Conservation (phyloP, 2,888 invertebrate genomes). For the Tinea semifulvella region DNA sequence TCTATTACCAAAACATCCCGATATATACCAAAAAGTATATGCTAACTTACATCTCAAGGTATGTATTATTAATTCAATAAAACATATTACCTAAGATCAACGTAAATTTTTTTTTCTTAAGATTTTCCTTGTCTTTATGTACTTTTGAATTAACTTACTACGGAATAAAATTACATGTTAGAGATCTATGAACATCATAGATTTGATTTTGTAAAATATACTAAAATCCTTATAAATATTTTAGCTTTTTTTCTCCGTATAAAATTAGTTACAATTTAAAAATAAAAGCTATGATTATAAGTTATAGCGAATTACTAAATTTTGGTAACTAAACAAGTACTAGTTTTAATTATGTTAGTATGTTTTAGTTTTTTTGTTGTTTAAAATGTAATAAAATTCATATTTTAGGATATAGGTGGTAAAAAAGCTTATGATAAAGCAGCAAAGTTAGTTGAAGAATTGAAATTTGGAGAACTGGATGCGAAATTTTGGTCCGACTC, state of each 20-base stretch:
- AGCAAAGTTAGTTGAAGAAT: slow-evolving; percentile 42
- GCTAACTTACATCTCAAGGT: slow-evolving; percentile 57
- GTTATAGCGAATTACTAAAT: too few relatives aligned
- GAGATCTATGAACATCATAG: too few relatives aligned
- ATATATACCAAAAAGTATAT: slow-evolving; percentile 51
- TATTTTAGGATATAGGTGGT: slow-evolving; percentile 54
- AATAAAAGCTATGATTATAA: too few relatives aligned
- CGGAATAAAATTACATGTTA: too few relatives aligned
- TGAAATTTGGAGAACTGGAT: slow-evolving; percentile 55
- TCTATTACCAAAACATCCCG: slow-evolving; percentile 62
- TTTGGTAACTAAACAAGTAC: too few relatives aligned
- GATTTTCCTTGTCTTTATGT: too few relatives aligned
- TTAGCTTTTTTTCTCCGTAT: too few relatives aligned
- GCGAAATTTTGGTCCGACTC: slow-evolving; percentile 54
- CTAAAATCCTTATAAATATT: too few relatives aligned
- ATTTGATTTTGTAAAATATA: too few relatives aligned
- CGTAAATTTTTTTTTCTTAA: too few relatives aligned
- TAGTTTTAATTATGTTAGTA: too few relatives aligned
- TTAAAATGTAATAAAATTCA: neutral
- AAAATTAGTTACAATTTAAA: too few relatives aligned
- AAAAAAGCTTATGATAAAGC: slow-evolving; percentile 55
- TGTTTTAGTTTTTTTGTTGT: neutral
- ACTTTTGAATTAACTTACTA: neutral
- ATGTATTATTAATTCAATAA: neutral
- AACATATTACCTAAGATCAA: slow-evolving; percentile 8